phyloP scores from a whole-genome alignment of 1,140 invertebrate species.

The Zophobas morio region DNA sequence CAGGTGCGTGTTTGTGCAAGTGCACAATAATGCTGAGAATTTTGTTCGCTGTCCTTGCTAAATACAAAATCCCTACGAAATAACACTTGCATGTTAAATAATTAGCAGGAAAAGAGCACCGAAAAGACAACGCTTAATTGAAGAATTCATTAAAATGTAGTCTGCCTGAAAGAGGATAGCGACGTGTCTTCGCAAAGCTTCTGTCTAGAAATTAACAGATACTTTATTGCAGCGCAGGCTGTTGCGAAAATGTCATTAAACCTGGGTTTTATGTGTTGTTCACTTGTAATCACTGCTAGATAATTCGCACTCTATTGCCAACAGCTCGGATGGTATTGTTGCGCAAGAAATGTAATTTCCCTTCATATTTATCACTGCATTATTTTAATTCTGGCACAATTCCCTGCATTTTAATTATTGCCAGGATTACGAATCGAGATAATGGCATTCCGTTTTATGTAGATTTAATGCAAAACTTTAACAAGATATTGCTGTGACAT shows the following conservation, averaged over 20 bases:
- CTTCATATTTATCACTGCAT: constrained; percentile 48
- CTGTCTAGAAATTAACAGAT: constrained; percentile 56
- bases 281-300: constrained; percentile 56
- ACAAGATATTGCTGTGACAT: constrained; percentile 15
- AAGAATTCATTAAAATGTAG: constrained; percentile 43
- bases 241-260: constrained; percentile 57
- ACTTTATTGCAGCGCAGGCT: constrained; percentile 55
- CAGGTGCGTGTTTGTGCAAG: constrained; percentile 34
- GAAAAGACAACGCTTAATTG: constrained; percentile 36
- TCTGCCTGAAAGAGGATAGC: constrained; percentile 32
- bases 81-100: constrained; percentile 30
- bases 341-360: constrained; percentile 53
- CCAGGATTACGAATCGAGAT: constrained; percentile 36
- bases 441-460: constrained; percentile 31
- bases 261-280: constrained; percentile 57
- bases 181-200: constrained; percentile 37
- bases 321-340: constrained; percentile 46
- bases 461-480: constrained; percentile 34
- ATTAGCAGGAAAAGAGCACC: constrained; percentile 8
- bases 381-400: constrained; percentile 48
- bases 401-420: constrained; percentile 43
- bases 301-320: constrained; percentile 55
- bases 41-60: neutral
- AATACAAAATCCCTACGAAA: neutral
- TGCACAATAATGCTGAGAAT: constrained; percentile 38